Evolutionary conservation across 2,888 invertebrate species (phyloP).

Genomic region (Drosophila limbata): DNA sequence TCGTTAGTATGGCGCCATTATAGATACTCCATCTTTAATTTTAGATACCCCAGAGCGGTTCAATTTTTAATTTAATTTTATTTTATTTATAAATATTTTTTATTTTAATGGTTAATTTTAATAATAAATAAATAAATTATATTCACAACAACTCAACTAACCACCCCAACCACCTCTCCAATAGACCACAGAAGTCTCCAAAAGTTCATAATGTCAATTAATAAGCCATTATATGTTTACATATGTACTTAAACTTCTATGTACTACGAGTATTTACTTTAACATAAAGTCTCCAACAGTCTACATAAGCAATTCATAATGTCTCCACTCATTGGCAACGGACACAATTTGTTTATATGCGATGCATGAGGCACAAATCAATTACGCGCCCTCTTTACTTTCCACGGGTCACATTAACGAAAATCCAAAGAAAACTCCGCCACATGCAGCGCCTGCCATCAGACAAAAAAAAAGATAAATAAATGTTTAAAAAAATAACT

Average conservation of each 20-base stretch:
- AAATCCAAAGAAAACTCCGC: slow-evolving; percentile 64
- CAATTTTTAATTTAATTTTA: no score
- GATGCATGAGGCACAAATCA: slow-evolving; percentile 68
- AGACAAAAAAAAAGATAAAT: slow-evolving; percentile 16
- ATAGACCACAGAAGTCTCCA: background rate
- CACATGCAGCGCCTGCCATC: slow-evolving; percentile 58
- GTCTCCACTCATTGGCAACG: slow-evolving; percentile 7
- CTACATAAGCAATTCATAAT: background rate
- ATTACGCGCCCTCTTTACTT: slow-evolving; percentile 66
- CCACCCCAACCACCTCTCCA: background rate
- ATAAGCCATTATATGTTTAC: background rate
- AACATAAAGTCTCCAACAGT: background rate
- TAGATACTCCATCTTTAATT: no score
- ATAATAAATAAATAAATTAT: no score
- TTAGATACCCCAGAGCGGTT: no score
- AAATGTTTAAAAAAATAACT: slow-evolving; percentile 6
- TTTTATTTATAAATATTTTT: no score
- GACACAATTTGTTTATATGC: slow-evolving; percentile 64
- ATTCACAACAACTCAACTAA: no score
- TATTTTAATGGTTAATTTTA: no score
- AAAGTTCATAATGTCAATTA: background rate
- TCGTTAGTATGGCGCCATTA: no score
- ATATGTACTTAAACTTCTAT: background rate
- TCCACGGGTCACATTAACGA: slow-evolving; percentile 64
- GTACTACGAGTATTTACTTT: background rate